Conservation (phyloP, 2,113 vertebrate genomes). For the Argyrosomus japonicus region DNA sequence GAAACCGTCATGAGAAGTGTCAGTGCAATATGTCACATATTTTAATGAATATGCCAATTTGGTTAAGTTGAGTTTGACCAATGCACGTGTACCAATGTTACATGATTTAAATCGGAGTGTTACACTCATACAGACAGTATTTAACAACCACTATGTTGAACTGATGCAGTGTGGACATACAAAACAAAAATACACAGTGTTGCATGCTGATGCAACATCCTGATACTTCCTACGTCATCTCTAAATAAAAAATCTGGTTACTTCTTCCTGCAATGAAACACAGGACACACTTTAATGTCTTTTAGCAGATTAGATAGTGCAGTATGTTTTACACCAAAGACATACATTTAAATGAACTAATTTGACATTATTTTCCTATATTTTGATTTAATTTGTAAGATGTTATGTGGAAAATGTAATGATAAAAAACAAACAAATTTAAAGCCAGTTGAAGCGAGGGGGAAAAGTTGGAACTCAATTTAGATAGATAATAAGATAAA, state of each 20-base stretch:
- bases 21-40: conserved; percentile 2
- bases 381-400: conserved; percentile 44
- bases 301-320: neutral
- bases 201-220: neutral
- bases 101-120: neutral
- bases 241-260: neutral
- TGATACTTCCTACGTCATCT: neutral
- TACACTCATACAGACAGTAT: neutral
- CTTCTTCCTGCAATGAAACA: conserved; percentile 5
- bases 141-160: neutral
- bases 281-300: neutral
- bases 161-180: neutral
- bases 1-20: neutral
- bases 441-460: neutral
- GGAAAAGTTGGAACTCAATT: conserved; percentile 51
- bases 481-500: conserved; percentile 62
- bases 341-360: conserved; percentile 13
- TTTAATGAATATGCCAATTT: neutral
- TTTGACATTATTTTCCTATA: neutral
- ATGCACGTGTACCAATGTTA: neutral
- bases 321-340: conserved; percentile 2
- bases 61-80: neutral
- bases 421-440: conserved; percentile 21
- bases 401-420: conserved; percentile 26
- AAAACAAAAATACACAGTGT: neutral